Conservation (phyloP, 2,888 invertebrate species). For the Dryococelus australis region DNA sequence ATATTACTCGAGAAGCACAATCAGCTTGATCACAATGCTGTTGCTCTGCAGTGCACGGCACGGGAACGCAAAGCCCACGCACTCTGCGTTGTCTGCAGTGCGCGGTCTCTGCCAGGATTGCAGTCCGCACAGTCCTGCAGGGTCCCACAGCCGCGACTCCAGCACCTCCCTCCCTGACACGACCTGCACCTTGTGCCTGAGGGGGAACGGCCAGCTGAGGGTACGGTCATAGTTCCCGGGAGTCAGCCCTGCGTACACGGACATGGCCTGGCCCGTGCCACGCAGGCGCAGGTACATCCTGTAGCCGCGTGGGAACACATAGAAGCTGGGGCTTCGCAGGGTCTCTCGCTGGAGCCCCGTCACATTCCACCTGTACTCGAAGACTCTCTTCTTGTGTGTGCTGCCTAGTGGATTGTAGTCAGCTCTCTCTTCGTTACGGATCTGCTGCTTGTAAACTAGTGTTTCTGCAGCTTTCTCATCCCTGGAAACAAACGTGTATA, state of each 20-base stretch:
- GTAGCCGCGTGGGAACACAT: conserved; percentile 56
- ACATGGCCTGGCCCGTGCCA: conserved; percentile 56
- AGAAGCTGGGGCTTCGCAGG: conserved; percentile 57
- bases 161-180: not conserved
- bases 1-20: no score
- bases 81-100: not conserved
- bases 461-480: no score
- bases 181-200: conserved; percentile 53
- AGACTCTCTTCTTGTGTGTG: conserved; percentile 45
- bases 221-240: conserved; percentile 55
- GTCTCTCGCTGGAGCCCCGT: conserved; percentile 54
- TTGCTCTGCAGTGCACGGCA: not conserved
- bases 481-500: no score
- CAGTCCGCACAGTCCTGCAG: not conserved
- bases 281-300: conserved; percentile 56
- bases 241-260: conserved; percentile 57
- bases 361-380: conserved; percentile 58
- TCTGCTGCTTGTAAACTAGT: no score
- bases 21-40: not conserved
- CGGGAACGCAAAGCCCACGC: not conserved
- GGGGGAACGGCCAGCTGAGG: conserved; percentile 58
- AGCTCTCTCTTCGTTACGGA: no score
- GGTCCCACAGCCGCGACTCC: not conserved
- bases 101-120: not conserved
- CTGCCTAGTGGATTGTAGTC: no score